phyloP scores from a whole-genome alignment of 2,113 vertebrate genomes.

The Vulpes lagopus region DNA sequence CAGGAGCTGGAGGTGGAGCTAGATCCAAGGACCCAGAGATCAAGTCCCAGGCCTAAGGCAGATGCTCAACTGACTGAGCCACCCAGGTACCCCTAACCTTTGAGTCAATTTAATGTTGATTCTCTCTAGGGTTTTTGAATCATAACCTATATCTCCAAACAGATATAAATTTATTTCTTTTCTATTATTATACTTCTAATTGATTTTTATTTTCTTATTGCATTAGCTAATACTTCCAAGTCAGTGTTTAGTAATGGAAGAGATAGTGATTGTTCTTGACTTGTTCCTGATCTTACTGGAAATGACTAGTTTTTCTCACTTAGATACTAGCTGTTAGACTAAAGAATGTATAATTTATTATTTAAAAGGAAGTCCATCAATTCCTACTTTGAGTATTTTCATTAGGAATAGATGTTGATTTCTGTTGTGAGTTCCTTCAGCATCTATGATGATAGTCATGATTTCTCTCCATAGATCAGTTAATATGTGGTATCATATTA shows the following conservation, averaged over 20 bases:
- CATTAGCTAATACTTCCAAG: neutral
- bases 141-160: neutral
- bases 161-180: neutral
- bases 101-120: neutral
- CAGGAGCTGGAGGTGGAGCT: too few species aligned
- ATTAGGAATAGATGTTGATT: neutral
- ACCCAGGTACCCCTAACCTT: neutral
- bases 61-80: too few species aligned
- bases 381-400: neutral
- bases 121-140: neutral
- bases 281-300: neutral
- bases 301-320: neutral
- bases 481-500: neutral
- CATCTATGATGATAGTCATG: neutral
- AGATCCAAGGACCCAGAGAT: too few species aligned
- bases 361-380: neutral
- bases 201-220: neutral
- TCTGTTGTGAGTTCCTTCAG: neutral
- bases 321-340: neutral
- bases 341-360: neutral
- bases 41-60: too few species aligned
- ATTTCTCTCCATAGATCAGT: neutral
- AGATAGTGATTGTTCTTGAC: neutral
- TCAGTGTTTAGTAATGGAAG: neutral
- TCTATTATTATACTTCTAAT: neutral